Evolutionary conservation across 2,888 invertebrate genomes (phyloP), one percentile per base, ranked within the genome.

Genomic region (Andrena chrysosceles): DNA sequence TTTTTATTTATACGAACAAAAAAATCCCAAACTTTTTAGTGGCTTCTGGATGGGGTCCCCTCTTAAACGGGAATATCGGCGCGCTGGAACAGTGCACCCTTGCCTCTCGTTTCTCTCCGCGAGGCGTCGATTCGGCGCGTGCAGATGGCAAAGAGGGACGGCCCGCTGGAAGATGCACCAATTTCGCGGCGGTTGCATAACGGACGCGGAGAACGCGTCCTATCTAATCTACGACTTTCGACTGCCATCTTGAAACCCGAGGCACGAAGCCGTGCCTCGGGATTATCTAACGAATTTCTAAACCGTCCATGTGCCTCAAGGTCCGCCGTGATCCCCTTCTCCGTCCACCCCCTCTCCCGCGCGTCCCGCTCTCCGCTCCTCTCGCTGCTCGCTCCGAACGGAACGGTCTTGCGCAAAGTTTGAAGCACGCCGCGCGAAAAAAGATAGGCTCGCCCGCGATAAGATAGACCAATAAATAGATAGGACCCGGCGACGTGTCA

Each of bases 201-300:
- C 77, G 42, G 54, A 4, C 72, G 64, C 35, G 48, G 64, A 48
- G 67, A 85, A 85, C 89, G 90, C 85, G 81, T 87, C 90, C 88
- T 93, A 93, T 93, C 93, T 93, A 93, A 93, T 93, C 91, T 89
- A 85, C 82, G 85, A 91, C 91, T 92, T 92, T 92, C 90, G 91
- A 90, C 88, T 90, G 93, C 93, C 93, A 93, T 93, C 90, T 92
- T 93, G 93, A 89, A 91, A 91, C 77, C 83, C 87, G 88, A 90
- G 62, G 74, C 83, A 77, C 73, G 64, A 67, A 70, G 42, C 67
- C 73, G 80, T 76, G 73, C 76, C 68, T 77, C 56, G n/a, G 71
- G 89, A 89, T 87, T 87, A 87, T 89, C 87, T 85, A 89, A 89
- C 87, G 79, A 89, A 89, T 89, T 88, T 89, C 89, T 88, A 87